Base-by-base conservation (phyloP, 1,140 invertebrate genomes). In the Phymastichus coffea region DNA sequence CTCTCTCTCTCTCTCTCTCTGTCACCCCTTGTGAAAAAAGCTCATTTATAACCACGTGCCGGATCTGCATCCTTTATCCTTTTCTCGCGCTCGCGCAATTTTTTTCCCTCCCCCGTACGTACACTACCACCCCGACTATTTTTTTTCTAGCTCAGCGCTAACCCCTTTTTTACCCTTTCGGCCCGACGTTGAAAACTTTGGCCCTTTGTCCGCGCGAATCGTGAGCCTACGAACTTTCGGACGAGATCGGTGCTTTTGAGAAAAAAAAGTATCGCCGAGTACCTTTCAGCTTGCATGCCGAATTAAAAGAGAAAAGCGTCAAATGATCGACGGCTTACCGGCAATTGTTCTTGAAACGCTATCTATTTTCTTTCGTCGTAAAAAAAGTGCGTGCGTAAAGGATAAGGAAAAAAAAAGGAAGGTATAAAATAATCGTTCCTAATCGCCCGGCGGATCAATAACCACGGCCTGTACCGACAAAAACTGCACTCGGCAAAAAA, bases 161-260 rank as follows among this genome's bases (percentile, higher is more conserved):
- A 35, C 15, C 9, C 30, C 48, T 57, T 57, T 57, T 57, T 57
- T 40, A 57, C 55, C 55, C 55, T 57, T 57, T 57, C 44, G 33
- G 23, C 25, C 20, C 26, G 15, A 43, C 30, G 47, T 47, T 25
- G 4, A 48, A 43, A 43, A 12, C 10, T 20, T 20, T 19, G 25
- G 15, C 23, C 40, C 35, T 57, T 40, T 57, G 44, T 48, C 55
- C 28, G 15, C 20, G 23, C 8, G 2, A n/a, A n/a, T n/a, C n/a
- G n/a, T n/a, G n/a, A n/a, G n/a, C n/a, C n/a, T n/a, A n/a, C n/a
- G n/a, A n/a, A n/a, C n/a, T n/a, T n/a, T n/a, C n/a, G n/a, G n/a
- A n/a, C n/a, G n/a, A n/a, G n/a, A n/a, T n/a, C n/a, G n/a, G n/a
- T n/a, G n/a, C n/a, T n/a, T n/a, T n/a, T n/a, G n/a, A n/a, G n/a